phyloP scores from a whole-genome alignment of 2,888 invertebrate genomes.

The Melanchra persicariae region DNA sequence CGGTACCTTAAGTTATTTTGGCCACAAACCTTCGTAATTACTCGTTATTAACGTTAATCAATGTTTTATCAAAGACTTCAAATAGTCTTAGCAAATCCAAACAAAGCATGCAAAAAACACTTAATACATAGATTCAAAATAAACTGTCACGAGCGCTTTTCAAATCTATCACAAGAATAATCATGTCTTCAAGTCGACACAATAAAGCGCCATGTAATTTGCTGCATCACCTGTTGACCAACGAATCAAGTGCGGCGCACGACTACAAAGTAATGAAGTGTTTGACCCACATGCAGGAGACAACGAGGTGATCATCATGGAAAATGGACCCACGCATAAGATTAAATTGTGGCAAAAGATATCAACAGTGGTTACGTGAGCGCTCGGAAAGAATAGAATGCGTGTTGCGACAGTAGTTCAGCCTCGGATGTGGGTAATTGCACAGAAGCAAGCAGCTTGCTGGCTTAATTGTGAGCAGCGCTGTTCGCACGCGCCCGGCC shows the following conservation, averaged over 20 bases:
- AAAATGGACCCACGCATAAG: conserved; percentile 66
- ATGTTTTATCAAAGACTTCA: neutral
- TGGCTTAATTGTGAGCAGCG: conserved; percentile 76
- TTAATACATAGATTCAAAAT: conserved; percentile 36
- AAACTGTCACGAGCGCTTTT: conserved; percentile 41
- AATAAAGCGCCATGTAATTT: conserved; percentile 50
- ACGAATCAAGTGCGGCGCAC: conserved; percentile 60
- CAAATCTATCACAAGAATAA: conserved; percentile 39
- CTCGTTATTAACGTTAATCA: conserved; percentile 1
- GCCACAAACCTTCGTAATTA: neutral
- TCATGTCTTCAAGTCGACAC: conserved; percentile 41
- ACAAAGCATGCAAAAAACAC: conserved; percentile 13
- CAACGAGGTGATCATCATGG: conserved; percentile 73
- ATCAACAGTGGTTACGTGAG: conserved; percentile 80
- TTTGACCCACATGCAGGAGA: conserved; percentile 78
- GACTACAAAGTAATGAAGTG: conserved; percentile 65
- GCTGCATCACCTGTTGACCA: conserved; percentile 62
- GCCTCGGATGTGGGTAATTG: conserved; percentile 84
- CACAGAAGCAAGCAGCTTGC: conserved; percentile 74
- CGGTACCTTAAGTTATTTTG: conserved; percentile 16
- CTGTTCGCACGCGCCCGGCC: conserved; percentile 81
- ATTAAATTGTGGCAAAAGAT: conserved; percentile 73
- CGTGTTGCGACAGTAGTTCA: conserved; percentile 83
- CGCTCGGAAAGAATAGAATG: conserved; percentile 82
- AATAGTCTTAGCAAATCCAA: neutral